phyloP scores from a whole-genome alignment of 2,797 vertebrate species.

The Ctenochaetus hawaiiensis region DNA sequence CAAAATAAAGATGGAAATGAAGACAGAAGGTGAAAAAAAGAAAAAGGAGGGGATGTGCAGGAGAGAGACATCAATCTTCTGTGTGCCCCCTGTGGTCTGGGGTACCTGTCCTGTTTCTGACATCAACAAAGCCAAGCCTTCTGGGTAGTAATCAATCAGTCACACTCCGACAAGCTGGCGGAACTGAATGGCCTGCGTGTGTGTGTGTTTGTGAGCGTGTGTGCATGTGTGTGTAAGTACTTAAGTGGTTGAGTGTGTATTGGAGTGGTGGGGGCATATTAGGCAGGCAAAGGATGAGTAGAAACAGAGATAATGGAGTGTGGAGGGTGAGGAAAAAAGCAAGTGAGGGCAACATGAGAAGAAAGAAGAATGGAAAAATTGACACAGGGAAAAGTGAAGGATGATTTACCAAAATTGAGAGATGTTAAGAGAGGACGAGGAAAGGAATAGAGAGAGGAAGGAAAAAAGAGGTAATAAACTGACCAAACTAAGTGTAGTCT shows the following conservation, averaged over 20 bases:
- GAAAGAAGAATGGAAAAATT: conserved; percentile 19
- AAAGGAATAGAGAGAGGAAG: neutral
- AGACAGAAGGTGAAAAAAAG: conserved; percentile 24
- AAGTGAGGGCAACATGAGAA: conserved; percentile 27
- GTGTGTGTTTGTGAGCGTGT: conserved; percentile 14
- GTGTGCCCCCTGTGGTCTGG: conserved; percentile 71
- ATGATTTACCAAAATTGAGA: conserved; percentile 9
- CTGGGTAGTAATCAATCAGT: conserved; percentile 85
- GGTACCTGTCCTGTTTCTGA: conserved; percentile 82
- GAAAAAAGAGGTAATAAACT: neutral
- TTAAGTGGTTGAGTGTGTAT: conserved; percentile 39
- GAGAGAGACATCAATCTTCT: conserved; percentile 78
- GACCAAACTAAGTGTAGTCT: neutral
- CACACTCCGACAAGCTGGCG: conserved; percentile 76
- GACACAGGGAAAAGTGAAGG: conserved; percentile 6
- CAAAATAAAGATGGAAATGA: conserved; percentile 42
- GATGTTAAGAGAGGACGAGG: neutral
- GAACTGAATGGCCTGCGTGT: conserved; percentile 70
- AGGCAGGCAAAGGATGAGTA: conserved; percentile 62
- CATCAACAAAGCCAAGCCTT: conserved; percentile 82
- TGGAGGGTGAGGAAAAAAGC: conserved; percentile 15
- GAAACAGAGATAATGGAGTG: conserved; percentile 65
- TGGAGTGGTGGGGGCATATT: conserved; percentile 57
- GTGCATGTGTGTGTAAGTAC: conserved; percentile 23
- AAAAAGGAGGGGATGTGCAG: conserved; percentile 16